A percentile compares a stretch with the other conserved stretches of the same genome.
These are phyloP conservation scores for Eupsilia transversa DNA, from an alignment of 2,888 invertebrate genomes.

Conservation along the genomic window DNA sequence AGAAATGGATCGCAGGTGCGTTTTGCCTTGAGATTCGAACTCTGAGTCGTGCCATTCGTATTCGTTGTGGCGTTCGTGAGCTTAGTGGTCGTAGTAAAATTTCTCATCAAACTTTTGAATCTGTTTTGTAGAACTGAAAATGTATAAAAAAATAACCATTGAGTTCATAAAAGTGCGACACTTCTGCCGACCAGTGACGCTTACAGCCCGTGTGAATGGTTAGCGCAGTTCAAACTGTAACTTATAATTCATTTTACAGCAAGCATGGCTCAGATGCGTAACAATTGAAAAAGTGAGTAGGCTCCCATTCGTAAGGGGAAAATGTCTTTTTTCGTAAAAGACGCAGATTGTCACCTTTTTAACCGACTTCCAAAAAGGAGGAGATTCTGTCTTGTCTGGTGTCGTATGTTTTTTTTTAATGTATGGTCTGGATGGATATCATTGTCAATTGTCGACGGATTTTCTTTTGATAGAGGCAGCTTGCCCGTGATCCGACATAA, in stretches of 20 bases:
- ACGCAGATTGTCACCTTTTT: too few species aligned
- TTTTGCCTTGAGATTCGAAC: accelerated
- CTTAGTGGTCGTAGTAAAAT: neutral
- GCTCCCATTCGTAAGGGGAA: neutral
- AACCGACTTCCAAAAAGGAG: too few species aligned
- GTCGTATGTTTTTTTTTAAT: too few species aligned
- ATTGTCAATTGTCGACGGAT: too few species aligned
- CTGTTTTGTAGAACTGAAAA: slow-evolving; percentile 24
- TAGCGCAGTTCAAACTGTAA: neutral
- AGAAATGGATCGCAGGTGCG: neutral
- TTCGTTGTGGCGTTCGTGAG: neutral
- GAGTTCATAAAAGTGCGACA: neutral
- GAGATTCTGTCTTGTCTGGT: too few species aligned
- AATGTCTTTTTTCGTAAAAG: too few species aligned
- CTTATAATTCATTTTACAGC: neutral
- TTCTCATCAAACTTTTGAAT: slow-evolving; percentile 17
- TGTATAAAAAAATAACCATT: neutral
- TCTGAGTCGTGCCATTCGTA: neutral
- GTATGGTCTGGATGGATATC: too few species aligned
- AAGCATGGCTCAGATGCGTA: neutral
- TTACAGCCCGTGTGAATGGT: neutral
- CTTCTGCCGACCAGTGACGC: neutral
- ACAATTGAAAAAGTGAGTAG: neutral
- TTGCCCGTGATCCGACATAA: too few species aligned
- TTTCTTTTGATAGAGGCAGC: too few species aligned